Conservation (phyloP, 2,888 invertebrate species). For the Oscheius sp. region DNA sequence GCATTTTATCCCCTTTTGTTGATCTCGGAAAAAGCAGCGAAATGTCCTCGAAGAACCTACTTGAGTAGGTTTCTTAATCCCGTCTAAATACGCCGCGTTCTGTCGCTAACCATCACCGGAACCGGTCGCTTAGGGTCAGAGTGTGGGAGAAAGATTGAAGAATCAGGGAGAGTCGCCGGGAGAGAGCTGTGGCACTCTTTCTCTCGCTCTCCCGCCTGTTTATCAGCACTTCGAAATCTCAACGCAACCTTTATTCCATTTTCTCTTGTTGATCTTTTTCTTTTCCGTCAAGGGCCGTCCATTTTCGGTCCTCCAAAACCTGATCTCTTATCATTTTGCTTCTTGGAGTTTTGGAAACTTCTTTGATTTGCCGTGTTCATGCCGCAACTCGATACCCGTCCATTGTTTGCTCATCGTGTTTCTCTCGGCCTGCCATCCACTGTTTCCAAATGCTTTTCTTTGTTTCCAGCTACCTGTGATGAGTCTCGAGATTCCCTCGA, state of each 20-base stretch:
- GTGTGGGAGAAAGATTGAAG: not conserved
- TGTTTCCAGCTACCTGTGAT: not conserved
- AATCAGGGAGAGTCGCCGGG: not conserved
- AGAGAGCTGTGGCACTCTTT: slow-evolving; percentile 20
- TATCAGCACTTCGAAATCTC: slow-evolving; percentile 17
- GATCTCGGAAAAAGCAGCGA: not conserved
- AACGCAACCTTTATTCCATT: not conserved
- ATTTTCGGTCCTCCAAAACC: not conserved
- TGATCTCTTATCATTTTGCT: not conserved
- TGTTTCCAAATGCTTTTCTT: slow-evolving; percentile 11
- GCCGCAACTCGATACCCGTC: slow-evolving; percentile 24
- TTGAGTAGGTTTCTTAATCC: slow-evolving; percentile 14
- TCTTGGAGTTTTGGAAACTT: not conserved
- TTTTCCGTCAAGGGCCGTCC: not conserved
- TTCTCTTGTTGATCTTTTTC: not conserved
- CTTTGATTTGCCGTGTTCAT: slow-evolving; percentile 19
- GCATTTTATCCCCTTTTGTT: not conserved
- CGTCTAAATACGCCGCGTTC: not conserved
- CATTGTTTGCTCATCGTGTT: slow-evolving; percentile 29
- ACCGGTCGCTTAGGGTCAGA: slow-evolving; percentile 14
- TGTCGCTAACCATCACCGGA: not conserved
- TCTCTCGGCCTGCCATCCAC: slow-evolving; percentile 17
- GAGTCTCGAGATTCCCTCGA: slow-evolving; percentile 10
- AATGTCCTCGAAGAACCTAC: not conserved
- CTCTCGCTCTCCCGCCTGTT: not conserved